Evolutionary conservation across 2,797 vertebrate species (phyloP), one percentile per base, ranked within the genome.

Genomic region (Lophius americanus): DNA sequence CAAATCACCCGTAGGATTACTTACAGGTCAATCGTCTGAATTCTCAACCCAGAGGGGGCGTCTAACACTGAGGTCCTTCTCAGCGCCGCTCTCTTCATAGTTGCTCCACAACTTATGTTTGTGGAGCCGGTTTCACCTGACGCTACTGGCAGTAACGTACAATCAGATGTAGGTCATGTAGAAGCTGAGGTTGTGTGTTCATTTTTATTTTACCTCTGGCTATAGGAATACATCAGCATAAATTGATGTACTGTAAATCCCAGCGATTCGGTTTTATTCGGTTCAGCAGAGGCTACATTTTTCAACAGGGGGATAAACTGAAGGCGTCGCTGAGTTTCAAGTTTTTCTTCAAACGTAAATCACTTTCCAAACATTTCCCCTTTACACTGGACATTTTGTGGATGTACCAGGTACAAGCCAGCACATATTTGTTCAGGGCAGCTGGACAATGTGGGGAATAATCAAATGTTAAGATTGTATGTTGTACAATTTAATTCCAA

Each of bases 41-140:
- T 71, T 67, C 73, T 81, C 68, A 60, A 23, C 71, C 75, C 36
- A 2, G 32, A 7, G 57, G 79, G 54, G 42, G 43, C 44, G 13
- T 88, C 87, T 81, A 82, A 85, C 84, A 63, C 58, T 2, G 59
- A 78, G 74, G 73, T 81, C 85, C 79, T 58, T 52, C 3, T 64
- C 66, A 53, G 66, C 64, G 48, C 65, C 59, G 35, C 10, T 69
- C 48, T 38, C 51, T 39, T 56, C 60, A 68, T 53, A 42, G 56
- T 33, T 46, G 59, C 57, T 47, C 64, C 51, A 62, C 51, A 66
- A 71, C 54, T 76, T 47, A 37, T 56, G 37, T 77, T 70, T 71
- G n/a, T 60, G 23, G 70, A 65, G 49, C 32, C 61, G 64, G 1
- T 69, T 73, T 75, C 39, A 62, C 51, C 55, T 62, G 64, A 63